phyloP scores from a whole-genome alignment of 2,797 vertebrate genomes.

The Sparidentex hasta region DNA sequence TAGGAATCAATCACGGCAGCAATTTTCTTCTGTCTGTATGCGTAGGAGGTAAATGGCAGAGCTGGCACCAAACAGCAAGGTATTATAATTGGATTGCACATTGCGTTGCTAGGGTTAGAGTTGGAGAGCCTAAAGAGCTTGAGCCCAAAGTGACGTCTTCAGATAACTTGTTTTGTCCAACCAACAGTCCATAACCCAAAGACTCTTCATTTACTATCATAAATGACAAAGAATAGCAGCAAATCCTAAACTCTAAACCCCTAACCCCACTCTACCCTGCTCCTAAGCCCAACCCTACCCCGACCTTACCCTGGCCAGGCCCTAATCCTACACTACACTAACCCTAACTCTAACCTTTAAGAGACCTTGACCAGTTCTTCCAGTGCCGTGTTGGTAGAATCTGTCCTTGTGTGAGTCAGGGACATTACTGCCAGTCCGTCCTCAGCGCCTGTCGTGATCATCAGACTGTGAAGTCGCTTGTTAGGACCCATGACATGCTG shows the following conservation, averaged over 20 bases:
- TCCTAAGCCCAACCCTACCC: too few relatives aligned
- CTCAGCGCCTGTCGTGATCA: background rate
- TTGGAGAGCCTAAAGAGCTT: too few relatives aligned
- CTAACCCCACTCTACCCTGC: too few relatives aligned
- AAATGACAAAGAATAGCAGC: too few relatives aligned
- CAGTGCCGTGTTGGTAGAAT: background rate
- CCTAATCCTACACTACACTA: too few relatives aligned
- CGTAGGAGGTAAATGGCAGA: conserved; percentile 19
- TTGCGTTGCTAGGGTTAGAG: background rate
- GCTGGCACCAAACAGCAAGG: background rate
- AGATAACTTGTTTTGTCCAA: too few relatives aligned
- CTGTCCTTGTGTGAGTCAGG: background rate
- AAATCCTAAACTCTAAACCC: too few relatives aligned
- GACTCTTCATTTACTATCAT: too few relatives aligned
- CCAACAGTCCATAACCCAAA: too few relatives aligned
- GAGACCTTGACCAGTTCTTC: background rate
- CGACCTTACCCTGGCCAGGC: too few relatives aligned
- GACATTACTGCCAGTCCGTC: background rate
- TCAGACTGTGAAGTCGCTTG: conserved; percentile 39
- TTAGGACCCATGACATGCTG: conserved; percentile 36
- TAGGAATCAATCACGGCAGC: conserved; percentile 6
- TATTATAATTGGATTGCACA: conserved; percentile 17
- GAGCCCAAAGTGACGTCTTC: too few relatives aligned
- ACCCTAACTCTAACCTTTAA: too few relatives aligned
- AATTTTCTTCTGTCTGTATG: background rate